Percentiles rank a stretch among this genome's conserved stretches.
phyloP scores from a whole-genome alignment of 2,797 vertebrate genomes.

The Sardinella longiceps region DNA sequence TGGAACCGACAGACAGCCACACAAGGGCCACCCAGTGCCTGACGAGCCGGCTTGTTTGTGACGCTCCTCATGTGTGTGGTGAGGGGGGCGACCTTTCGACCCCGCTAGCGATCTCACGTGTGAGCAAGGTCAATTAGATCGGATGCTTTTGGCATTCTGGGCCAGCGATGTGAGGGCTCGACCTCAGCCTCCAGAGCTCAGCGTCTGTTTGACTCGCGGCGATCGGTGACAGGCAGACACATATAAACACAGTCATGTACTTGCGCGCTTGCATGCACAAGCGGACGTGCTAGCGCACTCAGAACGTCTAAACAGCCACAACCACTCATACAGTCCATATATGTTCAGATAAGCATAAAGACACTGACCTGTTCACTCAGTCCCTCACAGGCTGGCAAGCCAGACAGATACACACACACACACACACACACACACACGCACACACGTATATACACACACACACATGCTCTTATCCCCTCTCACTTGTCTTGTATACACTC shows the following conservation, averaged over 20 bases:
- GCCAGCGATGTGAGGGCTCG: neutral
- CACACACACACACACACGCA: neutral
- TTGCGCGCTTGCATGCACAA: neutral
- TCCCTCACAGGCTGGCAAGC: neutral
- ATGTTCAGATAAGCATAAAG: neutral
- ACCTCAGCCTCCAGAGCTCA: neutral
- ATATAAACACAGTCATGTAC: neutral
- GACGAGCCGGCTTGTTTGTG: neutral
- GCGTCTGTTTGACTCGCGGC: neutral
- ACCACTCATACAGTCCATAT: neutral
- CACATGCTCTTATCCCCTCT: neutral
- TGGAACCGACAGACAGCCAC: neutral
- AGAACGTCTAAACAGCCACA: neutral
- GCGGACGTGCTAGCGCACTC: neutral
- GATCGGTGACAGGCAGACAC: neutral
- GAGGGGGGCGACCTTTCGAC: neutral
- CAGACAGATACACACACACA: neutral
- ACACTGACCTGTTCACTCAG: too few species aligned
- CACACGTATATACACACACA: neutral
- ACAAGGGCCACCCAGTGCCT: neutral
- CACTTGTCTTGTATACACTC: neutral
- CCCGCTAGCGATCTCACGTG: neutral
- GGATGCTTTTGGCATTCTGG: neutral
- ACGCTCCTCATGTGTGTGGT: neutral
- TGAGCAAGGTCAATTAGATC: conserved; percentile 21